A percentile compares a stretch with the other conserved stretches of the same genome.
These are phyloP conservation scores for Gobiocypris rarus DNA, from an alignment of 2,113 vertebrate species.

Conservation along the genomic window DNA sequence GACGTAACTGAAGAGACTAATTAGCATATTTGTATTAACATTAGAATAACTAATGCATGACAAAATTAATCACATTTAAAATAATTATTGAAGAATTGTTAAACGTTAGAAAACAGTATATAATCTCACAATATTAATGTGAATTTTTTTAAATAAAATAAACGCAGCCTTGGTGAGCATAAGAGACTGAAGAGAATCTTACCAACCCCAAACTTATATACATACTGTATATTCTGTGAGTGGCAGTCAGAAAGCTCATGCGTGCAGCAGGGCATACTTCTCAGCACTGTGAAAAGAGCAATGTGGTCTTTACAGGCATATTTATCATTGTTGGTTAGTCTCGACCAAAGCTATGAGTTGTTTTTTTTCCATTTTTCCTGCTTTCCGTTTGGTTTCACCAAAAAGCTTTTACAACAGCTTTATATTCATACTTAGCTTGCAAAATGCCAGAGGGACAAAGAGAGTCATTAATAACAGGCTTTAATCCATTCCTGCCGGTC, in stretches of 20 bases:
- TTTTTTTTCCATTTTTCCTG: conserved; percentile 9
- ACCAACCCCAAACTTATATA: too few relatives aligned
- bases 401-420: conserved; percentile 53
- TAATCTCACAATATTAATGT: not conserved
- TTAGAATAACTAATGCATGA: too few relatives aligned
- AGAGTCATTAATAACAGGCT: conserved; percentile 70
- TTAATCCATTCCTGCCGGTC: conserved; percentile 74
- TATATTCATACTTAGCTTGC: conserved; percentile 59
- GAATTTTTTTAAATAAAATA: not conserved
- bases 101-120: not conserved
- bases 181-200: too few relatives aligned
- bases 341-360: not conserved
- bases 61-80: too few relatives aligned
- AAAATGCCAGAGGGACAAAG: conserved; percentile 57
- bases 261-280: conserved; percentile 34
- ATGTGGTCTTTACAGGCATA: too few relatives aligned
- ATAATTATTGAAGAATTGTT: too few relatives aligned
- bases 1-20: too few relatives aligned
- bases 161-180: not conserved
- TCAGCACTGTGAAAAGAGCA: too few relatives aligned
- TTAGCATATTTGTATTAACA: too few relatives aligned
- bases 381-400: conserved; percentile 48
- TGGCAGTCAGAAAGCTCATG: conserved; percentile 2
- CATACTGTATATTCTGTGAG: not conserved
- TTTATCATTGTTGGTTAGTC: conserved; percentile 42